Base-by-base conservation (phyloP, 2,113 vertebrate genomes). In the Catagonus wagneri region DNA sequence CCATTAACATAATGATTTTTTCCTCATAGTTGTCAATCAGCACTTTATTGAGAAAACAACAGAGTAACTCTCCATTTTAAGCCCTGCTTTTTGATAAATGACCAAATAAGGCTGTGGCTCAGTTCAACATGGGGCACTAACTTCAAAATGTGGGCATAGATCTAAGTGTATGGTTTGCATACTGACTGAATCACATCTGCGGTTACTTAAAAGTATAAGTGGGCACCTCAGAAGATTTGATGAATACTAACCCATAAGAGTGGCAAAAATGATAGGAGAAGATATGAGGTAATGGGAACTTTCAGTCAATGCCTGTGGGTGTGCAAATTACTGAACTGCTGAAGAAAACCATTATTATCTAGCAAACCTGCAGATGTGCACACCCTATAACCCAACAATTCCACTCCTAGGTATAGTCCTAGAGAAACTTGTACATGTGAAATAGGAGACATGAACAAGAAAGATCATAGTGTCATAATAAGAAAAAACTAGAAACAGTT, bases 21-120 rank as follows among this genome's bases (percentile, higher is more conserved):
- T 80, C 13, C 72, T 93, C 14, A 9, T 56, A 93, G 91, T 97
- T 96, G 72, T 96, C 95, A 91, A 84, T 93, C 89, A 87, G 34
- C 16, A 65, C 58, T 85, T 93, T 72, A 74, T n/a, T 95, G 86
- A 90, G 72, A 83, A 97, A 96, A 96, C 61, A 92, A 65, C 8
- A 71, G 29, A 81, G 29, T 89, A 85, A 72, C 75, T 56, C 85
- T 69, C 29, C 22, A 71, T 94, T 90, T 44, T 39, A 89, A 93
- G 78, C 39, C 15, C 19, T 63, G 36, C 5, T 79, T 93, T 95
- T 94, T 91, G 65, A 91, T 83, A 91, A 93, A 88, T 72, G 44
- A 50, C 39, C 22, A 61, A 81, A 74, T 60, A 39, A 96, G 50
- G 71, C 58, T 19, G n/a, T 44, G 56, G 2, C 23, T 75, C 36